These are phyloP conservation scores for Micromys minutus DNA, from an alignment of 2,113 vertebrate species.

Conservation along the genomic window DNA sequence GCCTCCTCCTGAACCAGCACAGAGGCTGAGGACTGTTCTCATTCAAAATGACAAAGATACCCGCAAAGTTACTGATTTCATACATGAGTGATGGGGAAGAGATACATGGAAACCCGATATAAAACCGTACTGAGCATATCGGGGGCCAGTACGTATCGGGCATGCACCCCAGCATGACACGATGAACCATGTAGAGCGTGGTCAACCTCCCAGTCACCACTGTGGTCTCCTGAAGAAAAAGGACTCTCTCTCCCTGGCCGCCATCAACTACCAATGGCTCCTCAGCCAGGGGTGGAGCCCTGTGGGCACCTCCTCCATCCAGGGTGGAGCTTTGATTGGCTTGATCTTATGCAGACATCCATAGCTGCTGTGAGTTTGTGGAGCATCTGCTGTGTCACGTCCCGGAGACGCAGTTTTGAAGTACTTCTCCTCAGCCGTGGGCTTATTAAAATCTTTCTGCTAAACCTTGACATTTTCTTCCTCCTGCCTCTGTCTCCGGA, in stretches of 20 bases:
- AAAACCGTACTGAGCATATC: neutral
- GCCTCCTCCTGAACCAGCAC: neutral
- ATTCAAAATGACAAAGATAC: neutral
- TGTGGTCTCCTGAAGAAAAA: neutral
- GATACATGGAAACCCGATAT: neutral
- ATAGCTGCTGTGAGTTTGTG: neutral
- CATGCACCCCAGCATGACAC: neutral
- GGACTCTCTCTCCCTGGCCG: too few relatives aligned
- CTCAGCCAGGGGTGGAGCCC: neutral
- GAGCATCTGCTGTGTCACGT: neutral
- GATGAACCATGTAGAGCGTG: neutral
- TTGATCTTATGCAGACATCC: neutral
- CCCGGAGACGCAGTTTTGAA: neutral
- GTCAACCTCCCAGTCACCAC: too few relatives aligned
- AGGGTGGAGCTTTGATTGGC: neutral
- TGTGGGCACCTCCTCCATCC: neutral
- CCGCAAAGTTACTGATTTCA: neutral
- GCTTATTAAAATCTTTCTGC: neutral
- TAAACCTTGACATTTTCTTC: neutral
- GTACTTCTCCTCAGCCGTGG: neutral
- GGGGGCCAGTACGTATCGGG: neutral
- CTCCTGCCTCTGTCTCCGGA: neutral
- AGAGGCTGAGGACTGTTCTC: neutral
- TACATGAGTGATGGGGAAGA: neutral
- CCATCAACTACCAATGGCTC: neutral